These are phyloP conservation scores for Thymallus thymallus DNA, from an alignment of 2,113 vertebrate genomes.

Conservation along the genomic window DNA sequence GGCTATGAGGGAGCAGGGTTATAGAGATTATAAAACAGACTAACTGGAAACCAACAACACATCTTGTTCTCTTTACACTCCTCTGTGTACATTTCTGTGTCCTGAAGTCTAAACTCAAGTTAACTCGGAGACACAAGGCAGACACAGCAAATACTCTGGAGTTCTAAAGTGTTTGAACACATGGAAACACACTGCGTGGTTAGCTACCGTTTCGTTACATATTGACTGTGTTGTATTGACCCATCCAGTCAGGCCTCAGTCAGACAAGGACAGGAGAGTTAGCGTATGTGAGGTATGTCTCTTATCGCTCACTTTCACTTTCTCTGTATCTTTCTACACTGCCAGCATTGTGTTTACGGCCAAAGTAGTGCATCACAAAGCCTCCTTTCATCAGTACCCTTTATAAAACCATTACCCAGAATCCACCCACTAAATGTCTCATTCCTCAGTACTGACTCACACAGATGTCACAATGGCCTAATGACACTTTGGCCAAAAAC, in stretches of 20 bases:
- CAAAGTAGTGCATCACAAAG: too few relatives aligned
- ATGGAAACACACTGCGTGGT: slow-evolving; percentile 4
- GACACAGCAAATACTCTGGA: slow-evolving; percentile 1
- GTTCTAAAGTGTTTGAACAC: slow-evolving; percentile 11
- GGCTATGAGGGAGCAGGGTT: slow-evolving; percentile 46
- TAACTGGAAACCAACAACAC: slow-evolving; percentile 20
- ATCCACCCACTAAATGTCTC: too few relatives aligned
- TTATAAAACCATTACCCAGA: too few relatives aligned
- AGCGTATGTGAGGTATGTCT: neutral
- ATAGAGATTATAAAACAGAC: slow-evolving; percentile 36
- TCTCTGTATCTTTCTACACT: neutral
- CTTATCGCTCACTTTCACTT: neutral
- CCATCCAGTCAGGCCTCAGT: neutral
- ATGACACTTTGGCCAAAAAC: too few relatives aligned
- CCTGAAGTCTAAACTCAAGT: slow-evolving; percentile 12
- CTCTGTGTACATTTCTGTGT: neutral
- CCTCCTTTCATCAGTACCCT: too few relatives aligned
- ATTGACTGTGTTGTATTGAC: neutral
- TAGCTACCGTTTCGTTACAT: neutral
- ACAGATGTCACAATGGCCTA: too few relatives aligned
- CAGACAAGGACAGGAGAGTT: neutral
- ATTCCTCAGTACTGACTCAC: too few relatives aligned
- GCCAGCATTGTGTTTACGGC: neutral
- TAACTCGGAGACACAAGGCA: slow-evolving; percentile 16
- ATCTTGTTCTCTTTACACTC: slow-evolving; percentile 28